Base-by-base conservation (phyloP, 2,797 vertebrate species). In the Lepus townsendii region DNA sequence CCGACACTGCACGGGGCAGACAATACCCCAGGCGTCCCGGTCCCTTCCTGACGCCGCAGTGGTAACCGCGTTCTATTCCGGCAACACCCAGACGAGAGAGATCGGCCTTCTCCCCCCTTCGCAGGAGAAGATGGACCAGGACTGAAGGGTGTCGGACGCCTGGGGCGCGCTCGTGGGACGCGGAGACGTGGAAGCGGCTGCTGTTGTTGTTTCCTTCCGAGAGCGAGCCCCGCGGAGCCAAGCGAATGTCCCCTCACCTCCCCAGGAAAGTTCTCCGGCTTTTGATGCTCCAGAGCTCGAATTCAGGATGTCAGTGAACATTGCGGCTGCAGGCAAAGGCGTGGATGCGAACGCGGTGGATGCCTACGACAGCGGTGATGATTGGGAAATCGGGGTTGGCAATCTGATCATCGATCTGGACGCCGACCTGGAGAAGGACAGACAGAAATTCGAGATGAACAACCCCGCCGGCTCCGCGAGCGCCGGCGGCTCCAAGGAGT, bases 361-460 rank as follows among this genome's bases (percentile, higher is more conserved):
- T 98, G 98, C 98, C 97, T 99, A 99, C 0, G 99, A 99, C 98
- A 99, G 99, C 98, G 99, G 98, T 60, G 98, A 99, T 99, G 99
- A 99, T 96, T 99, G 99, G 99, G 98, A 99, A 98, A 99, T 99
- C 3, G 99, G 99, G 96, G 99, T 99, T 97, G 99, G 99, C 93
- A 99, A 99, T 99, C 98, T 99, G 98, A 99, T 99, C 97, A 99
- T 99, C 2, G 99, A 99, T 99, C 98, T 99, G 99, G 99, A 99
- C 97, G 99, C 99, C 89, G 99, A 99, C 99, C 98, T 99, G 98
- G 99, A 99, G 96, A 99, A 99, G 97, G 99, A 99, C 98, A 99
- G 99, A 99, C 99, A 99, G 98, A 99, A 99, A 98, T 98, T 98
- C 98, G 99, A 99, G 98, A 99, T 99, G 99, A 99, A 98, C 98